Conservation (phyloP, 1,140 invertebrate genomes). For the Cherax quadricarinatus region DNA sequence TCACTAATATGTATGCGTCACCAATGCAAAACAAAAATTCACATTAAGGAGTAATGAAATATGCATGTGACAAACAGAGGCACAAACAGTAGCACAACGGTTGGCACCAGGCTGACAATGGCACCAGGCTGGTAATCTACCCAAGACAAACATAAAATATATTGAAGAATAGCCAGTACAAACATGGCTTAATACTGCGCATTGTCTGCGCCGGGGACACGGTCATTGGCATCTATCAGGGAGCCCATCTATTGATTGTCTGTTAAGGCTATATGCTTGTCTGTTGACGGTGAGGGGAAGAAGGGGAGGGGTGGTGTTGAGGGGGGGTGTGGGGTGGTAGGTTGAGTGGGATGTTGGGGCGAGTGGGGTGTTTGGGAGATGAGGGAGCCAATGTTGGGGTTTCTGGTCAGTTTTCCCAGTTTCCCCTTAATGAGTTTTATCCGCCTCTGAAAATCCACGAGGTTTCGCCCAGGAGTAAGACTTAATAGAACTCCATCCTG, state of each 20-base stretch:
- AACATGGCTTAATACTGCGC: slow-evolving; percentile 58
- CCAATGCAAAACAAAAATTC: slow-evolving; percentile 40
- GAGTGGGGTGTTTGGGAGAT: neutral
- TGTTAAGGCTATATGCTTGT: slow-evolving; percentile 35
- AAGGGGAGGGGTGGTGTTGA: neutral
- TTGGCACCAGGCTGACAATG: slow-evolving; percentile 34
- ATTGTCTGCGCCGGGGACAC: slow-evolving; percentile 57
- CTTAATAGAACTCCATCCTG: no score
- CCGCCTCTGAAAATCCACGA: no score
- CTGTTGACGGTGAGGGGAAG: neutral
- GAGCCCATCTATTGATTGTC: slow-evolving; percentile 52
- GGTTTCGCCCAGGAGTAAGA: no score
- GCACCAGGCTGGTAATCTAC: slow-evolving; percentile 57
- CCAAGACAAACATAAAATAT: slow-evolving; percentile 63
- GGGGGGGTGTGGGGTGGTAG: neutral
- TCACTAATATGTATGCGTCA: neutral
- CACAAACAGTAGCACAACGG: slow-evolving; percentile 27
- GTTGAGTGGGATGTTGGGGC: neutral
- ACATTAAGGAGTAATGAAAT: slow-evolving; percentile 61
- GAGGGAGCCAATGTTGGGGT: neutral
- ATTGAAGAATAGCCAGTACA: slow-evolving; percentile 61
- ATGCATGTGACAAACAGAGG: slow-evolving; percentile 41
- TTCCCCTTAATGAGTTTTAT: no score
- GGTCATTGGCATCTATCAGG: slow-evolving; percentile 63
- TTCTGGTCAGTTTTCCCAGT: no score